A percentile compares a stretch with the other conserved stretches of the same genome.
These are phyloP conservation scores for Cairina moschata DNA, from an alignment of 2,113 vertebrate genomes.

Conservation along the genomic window DNA sequence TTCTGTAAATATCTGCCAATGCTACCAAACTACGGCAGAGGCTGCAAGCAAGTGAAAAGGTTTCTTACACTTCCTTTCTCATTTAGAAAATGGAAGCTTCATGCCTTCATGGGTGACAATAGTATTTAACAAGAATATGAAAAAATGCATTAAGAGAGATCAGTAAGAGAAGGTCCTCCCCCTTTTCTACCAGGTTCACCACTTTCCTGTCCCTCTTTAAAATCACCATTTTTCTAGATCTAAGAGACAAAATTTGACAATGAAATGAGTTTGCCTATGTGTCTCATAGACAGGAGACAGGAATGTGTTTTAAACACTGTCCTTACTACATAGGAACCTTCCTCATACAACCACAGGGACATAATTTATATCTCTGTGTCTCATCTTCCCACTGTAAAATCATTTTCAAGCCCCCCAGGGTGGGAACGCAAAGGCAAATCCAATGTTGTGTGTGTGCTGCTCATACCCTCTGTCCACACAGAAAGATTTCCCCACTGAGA, in stretches of 20 bases:
- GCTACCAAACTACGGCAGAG: background rate
- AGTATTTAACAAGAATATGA: background rate
- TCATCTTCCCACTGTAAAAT: background rate
- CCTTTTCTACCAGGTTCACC: background rate
- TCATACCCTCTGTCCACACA: background rate
- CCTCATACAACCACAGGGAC: background rate
- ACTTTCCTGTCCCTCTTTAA: constrained; percentile 1
- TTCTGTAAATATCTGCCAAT: background rate
- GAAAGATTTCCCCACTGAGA: background rate
- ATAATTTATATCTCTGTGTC: background rate
- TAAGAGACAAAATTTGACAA: background rate
- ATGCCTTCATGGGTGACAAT: background rate
- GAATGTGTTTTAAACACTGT: background rate
- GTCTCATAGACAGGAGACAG: background rate
- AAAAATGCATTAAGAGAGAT: background rate
- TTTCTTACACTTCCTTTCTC: background rate
- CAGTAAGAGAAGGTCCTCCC: background rate
- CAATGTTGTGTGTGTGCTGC: background rate
- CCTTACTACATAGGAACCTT: background rate
- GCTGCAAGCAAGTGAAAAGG: background rate
- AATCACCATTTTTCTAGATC: background rate
- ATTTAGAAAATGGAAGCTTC: constrained; percentile 14
- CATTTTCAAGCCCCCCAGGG: background rate
- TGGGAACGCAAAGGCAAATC: background rate
- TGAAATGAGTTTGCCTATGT: background rate